Conservation (phyloP, 2,113 vertebrate species). For the Bufo gargarizans region DNA sequence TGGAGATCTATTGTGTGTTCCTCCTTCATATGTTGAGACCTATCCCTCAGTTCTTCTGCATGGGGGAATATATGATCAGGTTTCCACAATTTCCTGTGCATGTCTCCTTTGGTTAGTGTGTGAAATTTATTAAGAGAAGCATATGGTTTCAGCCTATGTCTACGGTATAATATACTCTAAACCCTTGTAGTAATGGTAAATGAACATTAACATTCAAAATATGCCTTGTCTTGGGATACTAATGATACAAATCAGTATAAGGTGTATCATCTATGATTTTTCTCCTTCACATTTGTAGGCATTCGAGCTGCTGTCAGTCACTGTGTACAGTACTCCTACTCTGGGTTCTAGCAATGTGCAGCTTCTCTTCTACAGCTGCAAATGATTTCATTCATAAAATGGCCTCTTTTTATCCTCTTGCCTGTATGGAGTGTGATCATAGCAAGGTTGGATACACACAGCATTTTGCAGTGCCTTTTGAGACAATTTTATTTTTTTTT, state of each 20-base stretch:
- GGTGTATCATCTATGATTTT: background rate
- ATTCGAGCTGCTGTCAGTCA: background rate
- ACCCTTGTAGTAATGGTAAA: too few relatives aligned
- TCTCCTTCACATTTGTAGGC: background rate
- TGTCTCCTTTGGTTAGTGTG: background rate
- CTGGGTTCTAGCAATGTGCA: background rate
- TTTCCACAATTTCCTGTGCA: background rate
- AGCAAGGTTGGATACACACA: too few relatives aligned
- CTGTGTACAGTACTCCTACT: background rate
- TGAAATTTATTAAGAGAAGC: too few relatives aligned
- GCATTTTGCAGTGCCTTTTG: too few relatives aligned
- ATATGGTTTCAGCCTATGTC: too few relatives aligned
- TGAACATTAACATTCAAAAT: background rate
- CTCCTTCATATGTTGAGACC: background rate
- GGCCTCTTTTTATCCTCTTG: background rate
- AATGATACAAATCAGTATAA: background rate
- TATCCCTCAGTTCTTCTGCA: background rate
- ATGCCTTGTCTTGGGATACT: background rate
- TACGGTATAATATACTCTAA: too few relatives aligned
- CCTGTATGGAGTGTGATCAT: background rate
- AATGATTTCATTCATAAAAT: background rate
- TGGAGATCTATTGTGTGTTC: background rate
- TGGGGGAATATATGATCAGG: background rate
- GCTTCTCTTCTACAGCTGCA: background rate
- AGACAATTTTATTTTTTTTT: too few relatives aligned